Percentiles rank a stretch among this genome's conserved stretches.
These are phyloP conservation scores for Apamea epomidion DNA, from an alignment of 2,888 invertebrate genomes.

Conservation along the genomic window DNA sequence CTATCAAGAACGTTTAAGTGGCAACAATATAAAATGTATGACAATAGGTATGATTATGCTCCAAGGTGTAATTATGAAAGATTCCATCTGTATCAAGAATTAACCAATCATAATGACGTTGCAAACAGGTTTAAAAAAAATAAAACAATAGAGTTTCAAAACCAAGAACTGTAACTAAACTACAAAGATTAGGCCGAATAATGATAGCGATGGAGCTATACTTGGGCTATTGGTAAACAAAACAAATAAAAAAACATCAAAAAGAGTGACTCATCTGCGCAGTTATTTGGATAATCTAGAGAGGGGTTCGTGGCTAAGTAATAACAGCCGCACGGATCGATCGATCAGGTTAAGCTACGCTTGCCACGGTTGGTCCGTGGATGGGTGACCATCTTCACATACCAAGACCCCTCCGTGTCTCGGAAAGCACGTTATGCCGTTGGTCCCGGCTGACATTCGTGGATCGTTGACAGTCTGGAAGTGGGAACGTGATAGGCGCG, in stretches of 20 bases:
- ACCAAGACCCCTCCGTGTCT: too few species aligned
- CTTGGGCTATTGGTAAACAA: not conserved
- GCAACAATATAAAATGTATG: not conserved
- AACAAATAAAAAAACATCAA: not conserved
- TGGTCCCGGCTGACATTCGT: too few species aligned
- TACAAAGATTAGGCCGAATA: not conserved
- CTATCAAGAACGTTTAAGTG: constrained; percentile 8
- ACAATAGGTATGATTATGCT: constrained; percentile 11
- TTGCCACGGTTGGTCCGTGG: too few species aligned
- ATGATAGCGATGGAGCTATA: not conserved
- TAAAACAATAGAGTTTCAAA: constrained; percentile 11
- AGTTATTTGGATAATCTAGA: not conserved
- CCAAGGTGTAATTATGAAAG: constrained; percentile 20
- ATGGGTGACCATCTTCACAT: too few species aligned
- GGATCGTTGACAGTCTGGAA: too few species aligned
- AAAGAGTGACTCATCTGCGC: not conserved
- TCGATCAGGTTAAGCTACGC: too few species aligned
- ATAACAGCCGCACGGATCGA: too few species aligned
- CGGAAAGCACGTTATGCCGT: too few species aligned
- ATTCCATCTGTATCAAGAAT: not conserved
- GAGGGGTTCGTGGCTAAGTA: too few species aligned
- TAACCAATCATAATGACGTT: constrained; percentile 3
- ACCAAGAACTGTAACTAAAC: constrained; percentile 9
- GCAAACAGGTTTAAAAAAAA: constrained; percentile 5
- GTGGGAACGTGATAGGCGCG: not conserved